Evolutionary conservation across 37 sponge, comb jelly and placozoan species (phyloP).

Genomic region (Aplysina aerophoba): DNA sequence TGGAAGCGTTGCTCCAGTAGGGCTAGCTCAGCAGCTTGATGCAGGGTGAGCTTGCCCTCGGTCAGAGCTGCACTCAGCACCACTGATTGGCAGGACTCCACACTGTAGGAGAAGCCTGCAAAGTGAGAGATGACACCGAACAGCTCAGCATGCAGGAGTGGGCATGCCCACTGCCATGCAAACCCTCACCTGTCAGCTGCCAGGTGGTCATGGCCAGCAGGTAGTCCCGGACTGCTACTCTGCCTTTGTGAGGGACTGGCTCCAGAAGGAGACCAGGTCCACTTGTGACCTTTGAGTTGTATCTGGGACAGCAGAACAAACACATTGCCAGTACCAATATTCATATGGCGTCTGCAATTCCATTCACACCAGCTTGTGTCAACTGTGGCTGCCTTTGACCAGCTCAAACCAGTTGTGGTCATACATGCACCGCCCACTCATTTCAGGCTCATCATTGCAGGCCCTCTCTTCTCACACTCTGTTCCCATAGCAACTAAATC

Average conservation of each 20-base stretch:
- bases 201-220: neutral
- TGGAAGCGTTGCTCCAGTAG: slow-evolving; percentile 68
- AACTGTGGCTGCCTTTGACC: too few relatives aligned
- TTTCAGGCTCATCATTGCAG: too few relatives aligned
- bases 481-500: too few relatives aligned
- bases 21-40: slow-evolving; percentile 52
- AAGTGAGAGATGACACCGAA: too few relatives aligned
- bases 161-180: neutral
- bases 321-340: neutral
- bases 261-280: neutral
- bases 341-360: too few relatives aligned
- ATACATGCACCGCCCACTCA: too few relatives aligned
- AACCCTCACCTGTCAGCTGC: neutral
- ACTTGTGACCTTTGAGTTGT: neutral
- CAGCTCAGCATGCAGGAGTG: too few relatives aligned
- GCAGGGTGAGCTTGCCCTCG: slow-evolving; percentile 40
- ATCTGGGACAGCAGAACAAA: neutral
- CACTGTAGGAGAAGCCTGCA: slow-evolving; percentile 52
- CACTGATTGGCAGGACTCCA: slow-evolving; percentile 59
- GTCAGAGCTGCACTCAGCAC: slow-evolving; percentile 58
- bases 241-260: neutral
- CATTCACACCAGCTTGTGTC: too few relatives aligned
- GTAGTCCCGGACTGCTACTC: neutral
- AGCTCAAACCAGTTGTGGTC: too few relatives aligned
- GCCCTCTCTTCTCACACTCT: too few relatives aligned